Percentiles rank a stretch among this genome's conserved stretches.
These are phyloP conservation scores for Heptranchias perlo DNA, from an alignment of 2,113 vertebrate species.

Conservation along the genomic window DNA sequence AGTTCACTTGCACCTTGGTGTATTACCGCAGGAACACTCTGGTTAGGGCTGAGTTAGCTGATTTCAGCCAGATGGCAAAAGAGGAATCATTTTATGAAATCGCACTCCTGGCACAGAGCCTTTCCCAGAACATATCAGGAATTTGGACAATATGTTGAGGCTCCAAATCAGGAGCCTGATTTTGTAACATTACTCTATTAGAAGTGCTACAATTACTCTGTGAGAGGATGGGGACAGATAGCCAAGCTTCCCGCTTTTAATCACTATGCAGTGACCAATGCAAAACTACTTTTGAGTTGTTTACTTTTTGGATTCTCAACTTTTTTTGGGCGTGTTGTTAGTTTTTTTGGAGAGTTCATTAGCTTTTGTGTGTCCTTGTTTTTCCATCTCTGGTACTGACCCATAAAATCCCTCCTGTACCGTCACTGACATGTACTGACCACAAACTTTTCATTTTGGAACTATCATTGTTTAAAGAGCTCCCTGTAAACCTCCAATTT, in stretches of 20 bases:
- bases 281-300: background rate
- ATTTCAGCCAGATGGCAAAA: background rate
- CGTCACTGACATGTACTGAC: background rate
- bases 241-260: no score
- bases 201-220: no score
- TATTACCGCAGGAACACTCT: no score
- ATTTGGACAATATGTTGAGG: background rate
- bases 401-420: background rate
- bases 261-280: no score
- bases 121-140: background rate
- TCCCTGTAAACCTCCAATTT: background rate
- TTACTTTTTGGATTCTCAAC: background rate
- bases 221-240: background rate
- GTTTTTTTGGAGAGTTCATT: background rate
- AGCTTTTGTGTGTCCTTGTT: background rate
- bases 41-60: background rate
- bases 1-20: no score
- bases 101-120: background rate
- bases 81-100: background rate
- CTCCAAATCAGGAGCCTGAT: background rate
- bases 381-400: background rate
- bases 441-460: background rate
- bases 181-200: background rate
- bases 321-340: background rate
- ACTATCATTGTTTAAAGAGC: background rate